Evolutionary conservation across 2,113 vertebrate species (phyloP).

Genomic region (Grammomys surdaster): DNA sequence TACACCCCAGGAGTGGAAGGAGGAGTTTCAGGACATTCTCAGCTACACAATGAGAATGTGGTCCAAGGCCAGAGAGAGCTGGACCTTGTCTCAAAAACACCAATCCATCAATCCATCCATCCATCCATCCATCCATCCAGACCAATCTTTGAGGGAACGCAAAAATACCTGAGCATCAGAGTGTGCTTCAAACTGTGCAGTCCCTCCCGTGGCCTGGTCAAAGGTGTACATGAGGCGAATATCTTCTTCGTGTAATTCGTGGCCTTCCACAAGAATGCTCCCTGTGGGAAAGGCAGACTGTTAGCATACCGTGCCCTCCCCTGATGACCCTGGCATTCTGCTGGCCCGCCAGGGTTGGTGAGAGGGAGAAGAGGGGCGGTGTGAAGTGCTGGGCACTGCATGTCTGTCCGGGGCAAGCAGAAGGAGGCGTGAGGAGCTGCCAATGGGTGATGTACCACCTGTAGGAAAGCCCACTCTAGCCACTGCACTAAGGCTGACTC

Average conservation of each 20-base stretch:
- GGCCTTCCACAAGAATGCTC: constrained; percentile 92
- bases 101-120: not conserved
- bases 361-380: not conserved
- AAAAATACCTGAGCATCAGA: constrained; percentile 94
- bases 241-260: constrained; percentile 95
- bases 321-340: not conserved
- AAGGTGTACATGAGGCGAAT: constrained; percentile 95
- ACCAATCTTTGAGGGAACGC: not conserved
- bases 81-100: not conserved
- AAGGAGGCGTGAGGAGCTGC: not conserved
- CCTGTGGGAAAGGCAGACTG: constrained; percentile 84
- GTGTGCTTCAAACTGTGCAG: constrained; percentile 94
- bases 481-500: not conserved
- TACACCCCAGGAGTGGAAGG: not conserved
- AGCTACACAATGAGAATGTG: not conserved
- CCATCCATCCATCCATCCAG: not conserved
- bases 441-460: not conserved
- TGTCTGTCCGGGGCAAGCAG: not conserved
- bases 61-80: not conserved
- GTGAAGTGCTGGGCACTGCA: not conserved
- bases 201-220: constrained; percentile 89
- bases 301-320: not conserved
- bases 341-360: not conserved
- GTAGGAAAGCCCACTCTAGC: not conserved
- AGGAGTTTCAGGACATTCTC: not conserved